These are phyloP conservation scores for Periplaneta americana DNA, from an alignment of 1,140 invertebrate species.

Conservation along the genomic window DNA sequence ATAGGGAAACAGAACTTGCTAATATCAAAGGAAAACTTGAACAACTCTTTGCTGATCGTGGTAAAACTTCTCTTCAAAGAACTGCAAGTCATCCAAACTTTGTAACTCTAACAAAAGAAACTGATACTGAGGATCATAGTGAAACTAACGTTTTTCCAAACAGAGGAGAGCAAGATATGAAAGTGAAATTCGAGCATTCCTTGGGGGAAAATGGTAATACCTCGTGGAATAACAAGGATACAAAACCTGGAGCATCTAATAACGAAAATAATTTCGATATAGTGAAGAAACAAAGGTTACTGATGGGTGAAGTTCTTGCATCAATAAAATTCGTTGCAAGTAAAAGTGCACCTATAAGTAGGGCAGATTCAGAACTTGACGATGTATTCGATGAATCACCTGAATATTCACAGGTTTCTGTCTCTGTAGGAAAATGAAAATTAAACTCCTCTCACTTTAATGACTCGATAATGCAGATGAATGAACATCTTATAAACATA, in stretches of 20 bases:
- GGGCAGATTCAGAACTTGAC: not conserved
- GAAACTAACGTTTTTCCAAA: not conserved
- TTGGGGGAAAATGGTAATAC: too few relatives aligned
- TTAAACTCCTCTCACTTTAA: too few relatives aligned
- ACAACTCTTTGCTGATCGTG: not conserved
- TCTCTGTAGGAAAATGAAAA: not conserved
- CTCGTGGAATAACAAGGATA: too few relatives aligned
- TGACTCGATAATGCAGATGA: too few relatives aligned
- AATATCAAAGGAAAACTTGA: not conserved
- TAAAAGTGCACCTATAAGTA: not conserved
- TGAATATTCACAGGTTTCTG: not conserved
- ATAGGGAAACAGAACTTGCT: not conserved
- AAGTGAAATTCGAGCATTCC: too few relatives aligned
- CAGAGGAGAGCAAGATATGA: not conserved
- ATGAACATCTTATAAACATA: too few relatives aligned
- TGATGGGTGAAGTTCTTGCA: not conserved
- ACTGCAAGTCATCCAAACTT: not conserved
- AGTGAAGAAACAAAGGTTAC: not conserved
- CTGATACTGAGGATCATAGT: not conserved
- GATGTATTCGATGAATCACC: not conserved
- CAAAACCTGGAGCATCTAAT: too few relatives aligned
- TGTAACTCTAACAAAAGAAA: not conserved
- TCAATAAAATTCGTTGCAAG: not conserved
- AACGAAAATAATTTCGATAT: not conserved
- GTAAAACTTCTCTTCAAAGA: not conserved